Base-by-base conservation (phyloP, 2,797 vertebrate species). In the Cottoperca gobio region DNA sequence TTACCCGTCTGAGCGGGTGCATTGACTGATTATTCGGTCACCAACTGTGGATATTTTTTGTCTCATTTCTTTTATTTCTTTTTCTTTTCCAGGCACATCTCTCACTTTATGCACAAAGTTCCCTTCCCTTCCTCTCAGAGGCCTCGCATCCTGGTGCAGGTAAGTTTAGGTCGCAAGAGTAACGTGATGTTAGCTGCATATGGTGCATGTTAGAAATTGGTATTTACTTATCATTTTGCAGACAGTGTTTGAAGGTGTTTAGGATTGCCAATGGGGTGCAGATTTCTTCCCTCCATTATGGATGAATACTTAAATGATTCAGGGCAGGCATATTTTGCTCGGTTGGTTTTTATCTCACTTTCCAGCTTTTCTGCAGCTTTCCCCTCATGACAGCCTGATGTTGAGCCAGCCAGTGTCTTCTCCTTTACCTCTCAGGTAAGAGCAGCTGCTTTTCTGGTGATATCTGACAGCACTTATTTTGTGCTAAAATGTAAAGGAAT, bases 91-190 rank as follows among this genome's bases (percentile, higher is more conserved):
- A 99, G 98, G 91, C 98, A 99, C 90, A 97, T 99, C 93, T 98
- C 96, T 74, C 97, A 99, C 89, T 99, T 99, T 85, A 99, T 99
- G 98, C 97, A 99, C 93, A 99, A 98, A 93, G 97, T 98, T 92
- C 98, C 98, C 83, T 99, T 99, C 89, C 98, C 98, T 43, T 99
- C 97, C 73, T 96, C 96, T 74, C 98, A 99, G 90, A 97, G 97
- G 88, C 98, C 97, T 89, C 96, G 97, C 80, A 99, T 99, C 90
- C 94, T 99, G 61, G 98, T 99, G 82, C 98, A 99, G 95, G 98
- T 99, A 90, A 90, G 94, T 69, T 58, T 43, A 50, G 33, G 12
- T 58, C 46, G 3, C 42, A 33, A 14, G 8, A 23, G n/a, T 23
- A 13, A 13, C 61, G 24, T 58, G 17, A 23, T 42, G 21, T 59